Conservation (phyloP, 2,113 vertebrate genomes). For the Onychorhynchus coronatus region DNA sequence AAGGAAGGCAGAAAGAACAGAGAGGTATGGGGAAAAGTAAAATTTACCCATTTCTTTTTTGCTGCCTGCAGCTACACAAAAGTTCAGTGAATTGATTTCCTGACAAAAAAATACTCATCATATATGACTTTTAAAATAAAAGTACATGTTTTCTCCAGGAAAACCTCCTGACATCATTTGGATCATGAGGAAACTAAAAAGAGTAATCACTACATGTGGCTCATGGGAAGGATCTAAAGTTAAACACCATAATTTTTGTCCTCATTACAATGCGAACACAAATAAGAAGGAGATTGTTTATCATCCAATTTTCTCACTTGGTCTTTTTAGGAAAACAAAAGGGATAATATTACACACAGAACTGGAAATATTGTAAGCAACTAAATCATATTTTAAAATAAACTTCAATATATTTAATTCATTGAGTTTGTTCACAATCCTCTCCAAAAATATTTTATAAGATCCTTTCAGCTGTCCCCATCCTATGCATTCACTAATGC, state of each 20-base stretch:
- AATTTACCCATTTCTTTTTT: background rate
- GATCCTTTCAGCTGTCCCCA: background rate
- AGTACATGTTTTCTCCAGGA: fast-evolving
- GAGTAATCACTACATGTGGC: no score
- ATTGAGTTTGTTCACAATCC: background rate
- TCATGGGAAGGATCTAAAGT: no score
- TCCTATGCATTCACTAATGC: background rate
- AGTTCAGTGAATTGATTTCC: background rate
- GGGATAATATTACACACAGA: background rate
- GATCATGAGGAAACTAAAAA: no score
- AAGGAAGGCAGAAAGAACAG: background rate
- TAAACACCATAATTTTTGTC: no score
- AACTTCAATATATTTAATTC: background rate
- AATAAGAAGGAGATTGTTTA: background rate
- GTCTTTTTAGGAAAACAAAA: background rate
- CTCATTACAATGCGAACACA: background rate
- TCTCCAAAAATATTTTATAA: background rate
- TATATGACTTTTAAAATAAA: background rate
- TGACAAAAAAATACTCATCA: background rate
- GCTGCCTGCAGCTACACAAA: background rate
- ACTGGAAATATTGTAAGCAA: background rate
- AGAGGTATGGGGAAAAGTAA: background rate
- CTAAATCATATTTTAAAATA: background rate
- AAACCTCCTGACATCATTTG: no score
- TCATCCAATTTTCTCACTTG: background rate